Conservation (phyloP, 2,113 vertebrate genomes). For the Leptocoma aspasia region DNA sequence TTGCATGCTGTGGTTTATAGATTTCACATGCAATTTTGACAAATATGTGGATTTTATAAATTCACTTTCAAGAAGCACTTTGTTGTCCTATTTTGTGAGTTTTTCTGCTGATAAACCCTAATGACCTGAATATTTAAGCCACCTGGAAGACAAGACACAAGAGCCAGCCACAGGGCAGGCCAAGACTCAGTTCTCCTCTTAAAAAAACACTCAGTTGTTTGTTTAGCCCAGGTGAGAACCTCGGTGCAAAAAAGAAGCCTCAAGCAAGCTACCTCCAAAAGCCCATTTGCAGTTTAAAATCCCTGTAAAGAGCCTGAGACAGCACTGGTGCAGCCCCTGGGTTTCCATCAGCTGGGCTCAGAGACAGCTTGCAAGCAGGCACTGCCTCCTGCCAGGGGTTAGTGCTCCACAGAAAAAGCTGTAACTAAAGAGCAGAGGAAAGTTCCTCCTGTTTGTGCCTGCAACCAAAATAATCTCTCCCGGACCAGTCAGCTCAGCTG, state of each 20-base stretch:
- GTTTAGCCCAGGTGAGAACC: background rate
- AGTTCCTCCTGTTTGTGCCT: background rate
- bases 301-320: fast-evolving
- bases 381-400: background rate
- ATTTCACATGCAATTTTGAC: background rate
- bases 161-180: fast-evolving
- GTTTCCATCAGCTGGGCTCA: background rate
- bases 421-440: background rate
- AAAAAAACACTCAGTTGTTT: background rate
- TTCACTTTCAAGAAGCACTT: background rate
- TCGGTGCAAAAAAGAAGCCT: background rate
- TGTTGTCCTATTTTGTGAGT: background rate
- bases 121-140: background rate
- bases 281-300: no score
- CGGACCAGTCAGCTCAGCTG: background rate
- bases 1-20: background rate
- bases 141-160: background rate
- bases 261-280: background rate
- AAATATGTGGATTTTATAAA: background rate
- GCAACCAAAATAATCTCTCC: background rate
- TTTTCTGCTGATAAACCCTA: background rate
- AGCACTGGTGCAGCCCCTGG: background rate
- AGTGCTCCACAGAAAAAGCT: background rate
- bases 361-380: background rate
- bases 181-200: background rate